phyloP scores from a whole-genome alignment of 2,888 invertebrate genomes.

The Rhogogaster chlorosoma region DNA sequence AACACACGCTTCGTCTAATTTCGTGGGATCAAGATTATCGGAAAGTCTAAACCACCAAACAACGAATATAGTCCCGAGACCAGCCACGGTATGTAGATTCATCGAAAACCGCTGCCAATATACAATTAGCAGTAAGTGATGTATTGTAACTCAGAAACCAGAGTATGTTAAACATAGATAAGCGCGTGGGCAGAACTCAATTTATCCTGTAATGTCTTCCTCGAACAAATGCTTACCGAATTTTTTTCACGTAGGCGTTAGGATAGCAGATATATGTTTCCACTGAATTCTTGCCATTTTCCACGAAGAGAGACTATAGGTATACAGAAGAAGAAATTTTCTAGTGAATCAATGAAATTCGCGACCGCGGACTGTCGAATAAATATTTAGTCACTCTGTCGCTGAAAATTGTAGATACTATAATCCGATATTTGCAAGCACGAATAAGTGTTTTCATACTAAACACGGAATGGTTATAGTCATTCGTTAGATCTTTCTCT shows the following conservation, averaged over 20 bases:
- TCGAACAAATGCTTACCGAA: neutral
- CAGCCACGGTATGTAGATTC: neutral
- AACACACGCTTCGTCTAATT: slow-evolving; percentile 49
- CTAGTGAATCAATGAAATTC: neutral
- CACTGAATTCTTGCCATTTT: neutral
- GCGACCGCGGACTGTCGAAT: neutral
- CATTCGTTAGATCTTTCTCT: neutral
- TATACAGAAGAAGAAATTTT: neutral
- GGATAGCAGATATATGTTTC: neutral
- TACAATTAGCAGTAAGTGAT: neutral
- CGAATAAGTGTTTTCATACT: neutral
- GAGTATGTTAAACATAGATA: neutral
- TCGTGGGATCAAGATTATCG: slow-evolving; percentile 51
- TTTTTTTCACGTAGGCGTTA: neutral
- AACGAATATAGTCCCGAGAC: neutral
- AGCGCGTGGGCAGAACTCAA: neutral
- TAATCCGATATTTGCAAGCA: neutral
- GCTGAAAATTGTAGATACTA: neutral
- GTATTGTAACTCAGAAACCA: neutral
- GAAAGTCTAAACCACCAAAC: neutral
- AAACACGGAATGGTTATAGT: neutral
- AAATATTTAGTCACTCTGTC: neutral
- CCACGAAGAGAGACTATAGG: neutral
- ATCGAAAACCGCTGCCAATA: neutral
- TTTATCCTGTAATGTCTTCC: neutral